Conservation (phyloP, 2,797 vertebrate species). For the Sebastes iracundus region DNA sequence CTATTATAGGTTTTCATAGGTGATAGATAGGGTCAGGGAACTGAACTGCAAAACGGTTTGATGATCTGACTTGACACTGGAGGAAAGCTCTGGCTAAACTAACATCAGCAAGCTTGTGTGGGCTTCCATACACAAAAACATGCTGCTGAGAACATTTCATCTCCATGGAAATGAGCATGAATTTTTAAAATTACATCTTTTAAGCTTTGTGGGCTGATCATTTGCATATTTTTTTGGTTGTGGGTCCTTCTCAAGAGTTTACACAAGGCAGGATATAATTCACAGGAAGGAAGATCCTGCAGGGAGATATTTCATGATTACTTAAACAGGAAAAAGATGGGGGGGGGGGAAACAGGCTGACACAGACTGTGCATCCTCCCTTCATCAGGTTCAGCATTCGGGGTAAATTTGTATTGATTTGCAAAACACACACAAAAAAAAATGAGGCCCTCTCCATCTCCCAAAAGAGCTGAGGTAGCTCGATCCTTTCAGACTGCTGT, state of each 20-base stretch:
- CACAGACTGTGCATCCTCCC: not conserved
- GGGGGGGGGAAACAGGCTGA: not conserved
- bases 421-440: constrained; percentile 1
- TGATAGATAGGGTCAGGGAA: not conserved
- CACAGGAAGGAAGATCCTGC: not conserved
- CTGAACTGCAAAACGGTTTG: not conserved
- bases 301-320: not conserved
- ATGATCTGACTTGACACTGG: not conserved
- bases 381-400: not conserved
- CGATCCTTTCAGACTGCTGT: not conserved
- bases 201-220: constrained; percentile 31
- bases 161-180: constrained; percentile 44
- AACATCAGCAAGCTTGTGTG: constrained; percentile 25
- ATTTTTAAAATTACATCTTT: constrained; percentile 10
- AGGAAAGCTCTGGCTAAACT: constrained; percentile 1
- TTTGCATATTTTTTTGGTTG: constrained; percentile 22
- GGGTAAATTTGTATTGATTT: not conserved
- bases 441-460: not conserved
- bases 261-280: not conserved
- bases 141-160: constrained; percentile 20
- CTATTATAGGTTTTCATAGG: not conserved
- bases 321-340: not conserved
- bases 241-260: not conserved
- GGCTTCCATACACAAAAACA: constrained; percentile 25
- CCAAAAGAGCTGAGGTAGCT: not conserved